These are phyloP conservation scores for Saturnia pavonia DNA, from an alignment of 2,888 invertebrate species.

Conservation along the genomic window DNA sequence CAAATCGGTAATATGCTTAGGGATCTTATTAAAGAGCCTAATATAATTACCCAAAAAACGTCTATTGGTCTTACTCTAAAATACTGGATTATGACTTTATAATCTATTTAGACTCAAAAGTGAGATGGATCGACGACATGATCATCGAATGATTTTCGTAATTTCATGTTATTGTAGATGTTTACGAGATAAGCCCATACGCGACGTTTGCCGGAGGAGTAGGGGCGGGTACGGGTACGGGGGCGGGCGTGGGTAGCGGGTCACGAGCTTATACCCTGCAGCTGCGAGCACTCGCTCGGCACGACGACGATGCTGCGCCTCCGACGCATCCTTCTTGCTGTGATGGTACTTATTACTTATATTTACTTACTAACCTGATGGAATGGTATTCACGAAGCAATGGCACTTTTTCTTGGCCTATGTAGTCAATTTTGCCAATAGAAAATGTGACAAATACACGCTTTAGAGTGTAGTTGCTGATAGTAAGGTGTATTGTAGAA, in stretches of 20 bases:
- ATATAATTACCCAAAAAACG: too few relatives aligned
- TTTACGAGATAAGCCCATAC: constrained; percentile 87
- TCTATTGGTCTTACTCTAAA: too few relatives aligned
- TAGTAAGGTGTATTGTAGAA: too few relatives aligned
- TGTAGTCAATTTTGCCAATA: too few relatives aligned
- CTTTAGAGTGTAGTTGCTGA: too few relatives aligned
- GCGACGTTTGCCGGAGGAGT: constrained; percentile 83
- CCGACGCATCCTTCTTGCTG: constrained; percentile 62
- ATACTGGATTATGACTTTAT: too few relatives aligned
- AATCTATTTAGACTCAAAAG: background rate
- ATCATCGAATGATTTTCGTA: background rate
- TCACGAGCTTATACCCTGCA: constrained; percentile 74
- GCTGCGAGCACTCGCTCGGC: constrained; percentile 69
- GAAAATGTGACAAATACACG: too few relatives aligned
- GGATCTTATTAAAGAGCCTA: too few relatives aligned
- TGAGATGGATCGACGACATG: background rate
- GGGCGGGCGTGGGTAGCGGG: constrained; percentile 20
- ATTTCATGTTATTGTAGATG: constrained; percentile 61
- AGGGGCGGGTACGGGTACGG: constrained; percentile 27
- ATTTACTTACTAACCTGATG: background rate
- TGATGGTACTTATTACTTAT: constrained; percentile 63
- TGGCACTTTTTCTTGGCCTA: too few relatives aligned
- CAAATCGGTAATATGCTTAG: too few relatives aligned
- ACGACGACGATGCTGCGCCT: constrained; percentile 75
- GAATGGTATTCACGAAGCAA: background rate